Conservation (phyloP, 2,113 vertebrate species). For the Neodon shergylaensis region DNA sequence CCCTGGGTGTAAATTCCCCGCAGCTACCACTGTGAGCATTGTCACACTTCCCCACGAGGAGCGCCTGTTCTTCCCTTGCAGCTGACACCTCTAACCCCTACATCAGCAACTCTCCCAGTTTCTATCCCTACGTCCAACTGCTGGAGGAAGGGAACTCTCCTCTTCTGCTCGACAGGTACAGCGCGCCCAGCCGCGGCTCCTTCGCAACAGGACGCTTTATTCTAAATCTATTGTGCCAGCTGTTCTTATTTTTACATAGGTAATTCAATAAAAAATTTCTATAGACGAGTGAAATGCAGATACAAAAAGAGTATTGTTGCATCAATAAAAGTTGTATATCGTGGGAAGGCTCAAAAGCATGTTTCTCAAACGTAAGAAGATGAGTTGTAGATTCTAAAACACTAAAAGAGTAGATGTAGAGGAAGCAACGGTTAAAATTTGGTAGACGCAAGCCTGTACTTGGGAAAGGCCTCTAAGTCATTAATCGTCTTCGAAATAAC, state of each 20-base stretch:
- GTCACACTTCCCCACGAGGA: too few species aligned
- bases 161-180: neutral
- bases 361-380: conserved; percentile 20
- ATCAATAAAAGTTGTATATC: neutral
- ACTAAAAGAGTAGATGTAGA: neutral
- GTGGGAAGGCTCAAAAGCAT: conserved; percentile 7
- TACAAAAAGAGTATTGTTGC: neutral
- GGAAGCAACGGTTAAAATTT: neutral
- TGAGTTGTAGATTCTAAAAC: neutral
- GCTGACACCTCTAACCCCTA: neutral
- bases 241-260: conserved; percentile 26
- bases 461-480: neutral
- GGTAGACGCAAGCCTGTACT: neutral
- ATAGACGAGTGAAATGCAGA: neutral
- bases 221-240: neutral
- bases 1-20: neutral
- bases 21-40: neutral
- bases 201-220: neutral
- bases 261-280: conserved; percentile 36
- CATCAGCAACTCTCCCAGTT: neutral
- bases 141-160: neutral
- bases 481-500: neutral
- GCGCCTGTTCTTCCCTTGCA: neutral
- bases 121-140: neutral
- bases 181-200: neutral